phyloP scores from a whole-genome alignment of 2,888 invertebrate species.

The Eudasyphora cyanicolor region DNA sequence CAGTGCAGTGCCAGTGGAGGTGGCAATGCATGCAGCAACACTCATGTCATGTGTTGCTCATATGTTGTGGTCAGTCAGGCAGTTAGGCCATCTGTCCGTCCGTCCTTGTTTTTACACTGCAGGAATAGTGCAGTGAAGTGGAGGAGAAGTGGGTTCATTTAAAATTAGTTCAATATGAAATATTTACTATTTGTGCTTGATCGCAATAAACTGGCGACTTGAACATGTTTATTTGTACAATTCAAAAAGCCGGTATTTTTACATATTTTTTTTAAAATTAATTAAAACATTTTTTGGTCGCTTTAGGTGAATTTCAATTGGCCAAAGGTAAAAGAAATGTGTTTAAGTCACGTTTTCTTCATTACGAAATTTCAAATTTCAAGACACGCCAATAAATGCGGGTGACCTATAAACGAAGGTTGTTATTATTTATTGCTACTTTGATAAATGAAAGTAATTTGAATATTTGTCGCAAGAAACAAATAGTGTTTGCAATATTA shows the following conservation, averaged over 20 bases:
- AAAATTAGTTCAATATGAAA: conserved; percentile 14
- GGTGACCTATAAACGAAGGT: too few species aligned
- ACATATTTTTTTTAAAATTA: background rate
- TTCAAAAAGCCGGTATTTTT: background rate
- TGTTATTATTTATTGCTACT: too few species aligned
- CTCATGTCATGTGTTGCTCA: background rate
- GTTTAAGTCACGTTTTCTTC: too few species aligned
- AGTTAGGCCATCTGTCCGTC: background rate
- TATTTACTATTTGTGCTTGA: background rate
- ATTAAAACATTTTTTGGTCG: too few species aligned
- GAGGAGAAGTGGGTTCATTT: background rate
- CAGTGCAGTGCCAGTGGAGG: background rate
- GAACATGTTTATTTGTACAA: too few species aligned
- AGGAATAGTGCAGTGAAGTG: background rate
- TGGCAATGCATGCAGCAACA: background rate
- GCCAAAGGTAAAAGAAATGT: background rate
- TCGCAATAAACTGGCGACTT: background rate
- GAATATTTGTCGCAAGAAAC: too few species aligned
- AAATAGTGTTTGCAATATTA: too few species aligned
- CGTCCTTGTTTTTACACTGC: background rate
- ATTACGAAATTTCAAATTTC: too few species aligned
- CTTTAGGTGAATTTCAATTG: background rate
- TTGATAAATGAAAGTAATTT: too few species aligned
- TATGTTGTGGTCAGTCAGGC: background rate
- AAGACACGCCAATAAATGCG: too few species aligned